Conservation (phyloP, 2,113 vertebrate genomes). For the Neogobius melanostomus region DNA sequence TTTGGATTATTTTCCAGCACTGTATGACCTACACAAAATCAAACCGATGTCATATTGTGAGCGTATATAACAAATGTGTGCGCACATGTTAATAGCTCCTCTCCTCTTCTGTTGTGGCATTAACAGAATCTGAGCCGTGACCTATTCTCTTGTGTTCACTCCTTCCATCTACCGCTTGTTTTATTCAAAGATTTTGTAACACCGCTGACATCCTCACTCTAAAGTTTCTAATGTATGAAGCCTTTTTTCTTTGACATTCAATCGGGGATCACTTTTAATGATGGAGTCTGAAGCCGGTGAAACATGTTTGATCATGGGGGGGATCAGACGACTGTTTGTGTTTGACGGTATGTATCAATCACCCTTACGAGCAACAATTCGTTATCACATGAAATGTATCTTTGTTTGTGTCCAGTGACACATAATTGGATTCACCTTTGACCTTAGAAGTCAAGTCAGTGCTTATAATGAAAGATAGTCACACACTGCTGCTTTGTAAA, state of each 20-base stretch:
- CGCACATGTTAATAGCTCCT: slow-evolving; percentile 44
- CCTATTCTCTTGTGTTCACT: not conserved
- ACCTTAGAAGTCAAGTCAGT: not conserved
- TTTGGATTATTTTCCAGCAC: no score
- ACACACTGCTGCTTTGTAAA: no score
- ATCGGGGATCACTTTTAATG: slow-evolving; percentile 4
- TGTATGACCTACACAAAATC: no score
- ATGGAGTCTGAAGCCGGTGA: not conserved
- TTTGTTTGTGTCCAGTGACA: not conserved
- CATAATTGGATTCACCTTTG: not conserved
- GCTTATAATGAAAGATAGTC: no score
- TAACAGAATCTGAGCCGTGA: slow-evolving; percentile 51
- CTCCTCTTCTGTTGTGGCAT: slow-evolving; percentile 49
- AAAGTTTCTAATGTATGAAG: not conserved
- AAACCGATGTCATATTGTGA: not conserved
- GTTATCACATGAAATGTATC: not conserved
- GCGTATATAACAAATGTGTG: not conserved
- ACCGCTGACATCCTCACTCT: not conserved
- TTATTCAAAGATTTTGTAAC: slow-evolving; percentile 2
- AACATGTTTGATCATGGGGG: not conserved
- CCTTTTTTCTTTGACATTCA: slow-evolving; percentile 8
- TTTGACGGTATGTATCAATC: not conserved
- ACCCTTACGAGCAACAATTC: not conserved
- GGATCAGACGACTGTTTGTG: slow-evolving; percentile 1
- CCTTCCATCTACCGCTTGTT: not conserved